Evolutionary conservation across 2,113 vertebrate species (phyloP), one percentile per base, ranked within the genome.

Genomic region (Ariopsis seemanni): DNA sequence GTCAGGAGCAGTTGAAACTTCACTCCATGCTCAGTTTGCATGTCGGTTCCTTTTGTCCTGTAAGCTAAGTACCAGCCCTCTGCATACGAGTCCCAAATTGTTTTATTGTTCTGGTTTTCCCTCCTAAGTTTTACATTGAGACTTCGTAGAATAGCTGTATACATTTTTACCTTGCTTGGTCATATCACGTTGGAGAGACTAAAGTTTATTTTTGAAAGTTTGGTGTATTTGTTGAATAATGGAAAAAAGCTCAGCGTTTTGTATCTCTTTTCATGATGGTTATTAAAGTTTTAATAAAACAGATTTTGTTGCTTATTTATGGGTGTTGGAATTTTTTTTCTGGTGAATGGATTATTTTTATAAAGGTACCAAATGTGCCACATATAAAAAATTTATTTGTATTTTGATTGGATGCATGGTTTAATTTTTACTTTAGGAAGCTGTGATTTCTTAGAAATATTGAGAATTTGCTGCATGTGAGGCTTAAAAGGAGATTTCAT

Each of bases 251-350:
- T 89, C 89, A 83, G 17, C 77, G 78, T 89, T 90, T 90, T 90
- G 85, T 90, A 90, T 90, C 89, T 87, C 89, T 89, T 89, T 89
- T 89, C 87, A 89, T 87, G 85, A 86, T 86, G 71, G 81, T 83
- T 89, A 89, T 90, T 90, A 90, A 90, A 90, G 60, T 71, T 85
- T 90, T 88, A 84, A 89, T 87, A 85, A 88, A 90, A 86, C 81
- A 58, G 42, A 52, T 67, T 27, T 52, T 67, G 82, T 71, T 30
- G 12, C 30, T 88, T 74, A 77, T 82, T 60, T 69, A 48, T 69
- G 60, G 20, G 18, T 57, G 0, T 30, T 1, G n/a, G 25, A 15
- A 10, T 1, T 53, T 53, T n/a, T 22, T 80, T 57, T 17, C 34
- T 20, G 30, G 1, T 27, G 17, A 62, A 42, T 34, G 30, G 63